Base-by-base conservation (phyloP, 92 coral and sea anemone genomes). In the Micromussa lordhowensis region DNA sequence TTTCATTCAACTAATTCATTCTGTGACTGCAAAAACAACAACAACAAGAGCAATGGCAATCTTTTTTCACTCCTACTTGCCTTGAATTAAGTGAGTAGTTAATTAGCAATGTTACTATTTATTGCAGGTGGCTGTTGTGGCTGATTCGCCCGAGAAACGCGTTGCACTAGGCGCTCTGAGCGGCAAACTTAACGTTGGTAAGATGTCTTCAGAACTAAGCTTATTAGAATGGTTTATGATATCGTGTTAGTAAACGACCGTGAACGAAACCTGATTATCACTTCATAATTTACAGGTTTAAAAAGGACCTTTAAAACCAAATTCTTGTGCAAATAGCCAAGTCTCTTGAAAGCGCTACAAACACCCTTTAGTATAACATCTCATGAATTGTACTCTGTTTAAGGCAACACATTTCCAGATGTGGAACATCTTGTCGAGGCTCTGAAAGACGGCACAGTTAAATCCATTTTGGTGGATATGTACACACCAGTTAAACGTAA, bases 61-160 rank as follows among this genome's bases (percentile, higher is more conserved):
- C n/a, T n/a, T n/a, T n/a, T n/a, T n/a, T n/a, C n/a, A n/a, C n/a
- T n/a, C n/a, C n/a, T n/a, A n/a, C n/a, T n/a, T n/a, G n/a, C n/a
- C n/a, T n/a, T n/a, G 48, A 40, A 40, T 40, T 40, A 40, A 4
- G 48, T 9, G 48, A 4, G 48, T 40, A 4, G 24, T 29, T 54
- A 54, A 13, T 13, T 8, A 55, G 21, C 1, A 15, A 55, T 15
- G 5, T 15, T 36, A 31, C 5, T 1, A 18, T 15, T 22, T 26
- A 71, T 7, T n/a, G 44, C 79, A 87, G 90, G 90, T 87, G 28
- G 90, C 90, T 48, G 90, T 87, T 79, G 90, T 87, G 10, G 86
- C 68, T 53, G 84, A 81, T 63, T 87, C 90, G 5, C 70, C 85
- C 40, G 90, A 87, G 71, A 38, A 87, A 55, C 90, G 85, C 14